Conservation (phyloP, 2,888 invertebrate species). For the Aphidoletes aphidimyza region DNA sequence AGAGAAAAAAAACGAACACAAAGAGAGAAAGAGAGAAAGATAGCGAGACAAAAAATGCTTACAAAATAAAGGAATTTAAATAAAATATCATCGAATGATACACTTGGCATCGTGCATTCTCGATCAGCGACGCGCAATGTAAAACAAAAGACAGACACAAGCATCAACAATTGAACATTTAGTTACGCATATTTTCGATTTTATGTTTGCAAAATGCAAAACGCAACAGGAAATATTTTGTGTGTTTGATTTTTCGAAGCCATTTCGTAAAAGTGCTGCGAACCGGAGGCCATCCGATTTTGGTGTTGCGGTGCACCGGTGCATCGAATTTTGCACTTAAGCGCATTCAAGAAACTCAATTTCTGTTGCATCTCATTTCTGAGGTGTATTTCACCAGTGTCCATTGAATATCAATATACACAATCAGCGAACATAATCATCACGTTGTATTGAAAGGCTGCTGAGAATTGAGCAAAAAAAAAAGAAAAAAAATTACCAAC, state of each 20-base stretch:
- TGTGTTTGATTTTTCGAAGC: slow-evolving; percentile 41
- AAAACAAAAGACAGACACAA: slow-evolving; percentile 24
- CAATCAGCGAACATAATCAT: slow-evolving; percentile 45
- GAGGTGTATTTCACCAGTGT: neutral
- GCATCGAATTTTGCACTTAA: slow-evolving; percentile 47
- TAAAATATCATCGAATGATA: slow-evolving; percentile 44
- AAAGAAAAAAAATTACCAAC: neutral
- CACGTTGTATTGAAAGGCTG: slow-evolving; percentile 27
- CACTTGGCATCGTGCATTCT: slow-evolving; percentile 31
- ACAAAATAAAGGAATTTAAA: slow-evolving; percentile 25
- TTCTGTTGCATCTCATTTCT: neutral
- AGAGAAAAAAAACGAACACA: neutral
- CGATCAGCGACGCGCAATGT: neutral
- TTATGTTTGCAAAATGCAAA: neutral
- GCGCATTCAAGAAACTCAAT: neutral
- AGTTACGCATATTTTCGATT: slow-evolving; percentile 41
- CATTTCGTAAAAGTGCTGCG: neutral
- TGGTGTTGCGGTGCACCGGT: neutral
- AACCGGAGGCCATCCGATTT: neutral
- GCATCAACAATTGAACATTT: slow-evolving; percentile 51
- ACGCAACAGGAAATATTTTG: slow-evolving; percentile 50
- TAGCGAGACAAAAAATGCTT: neutral
- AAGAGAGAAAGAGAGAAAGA: neutral
- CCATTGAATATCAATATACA: slow-evolving; percentile 50
- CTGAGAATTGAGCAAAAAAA: neutral